These are phyloP conservation scores for Gymnoscopelus braueri DNA, from an alignment of 2,797 vertebrate species.

Conservation along the genomic window DNA sequence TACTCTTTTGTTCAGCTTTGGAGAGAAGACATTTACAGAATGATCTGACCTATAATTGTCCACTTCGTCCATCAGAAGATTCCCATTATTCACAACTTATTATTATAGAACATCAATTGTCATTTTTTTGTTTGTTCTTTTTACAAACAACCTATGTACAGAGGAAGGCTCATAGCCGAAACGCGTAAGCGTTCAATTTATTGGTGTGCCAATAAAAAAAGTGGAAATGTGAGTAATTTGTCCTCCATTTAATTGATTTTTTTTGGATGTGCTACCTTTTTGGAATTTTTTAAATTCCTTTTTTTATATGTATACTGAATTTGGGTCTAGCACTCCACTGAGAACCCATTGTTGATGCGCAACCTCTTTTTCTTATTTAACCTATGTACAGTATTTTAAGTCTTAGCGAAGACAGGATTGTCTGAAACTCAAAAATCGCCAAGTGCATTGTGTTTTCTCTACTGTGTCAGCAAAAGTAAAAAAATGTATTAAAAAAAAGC, in stretches of 20 bases:
- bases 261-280: no score
- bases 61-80: conserved; percentile 38
- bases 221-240: no score
- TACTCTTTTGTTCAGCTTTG: conserved; percentile 70
- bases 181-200: no score
- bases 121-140: conserved; percentile 44
- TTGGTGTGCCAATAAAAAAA: no score
- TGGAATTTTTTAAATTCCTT: no score
- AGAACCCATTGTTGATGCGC: no score
- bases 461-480: conserved; percentile 48
- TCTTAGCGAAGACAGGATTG: conserved; percentile 82
- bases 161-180: no score
- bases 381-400: conserved; percentile 76
- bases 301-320: no score
- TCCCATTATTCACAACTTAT: conserved; percentile 59
- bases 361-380: no score
- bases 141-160: conserved; percentile 79
- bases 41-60: conserved; percentile 66
- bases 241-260: no score
- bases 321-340: no score
- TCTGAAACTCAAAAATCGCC: conserved; percentile 77
- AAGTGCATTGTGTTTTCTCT: conserved; percentile 69
- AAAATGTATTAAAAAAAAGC: background rate
- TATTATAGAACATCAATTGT: conserved; percentile 70
- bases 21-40: conserved; percentile 69